Conservation (phyloP, 92 coral and sea anemone species). For the Anthopleura xanthogrammica region DNA sequence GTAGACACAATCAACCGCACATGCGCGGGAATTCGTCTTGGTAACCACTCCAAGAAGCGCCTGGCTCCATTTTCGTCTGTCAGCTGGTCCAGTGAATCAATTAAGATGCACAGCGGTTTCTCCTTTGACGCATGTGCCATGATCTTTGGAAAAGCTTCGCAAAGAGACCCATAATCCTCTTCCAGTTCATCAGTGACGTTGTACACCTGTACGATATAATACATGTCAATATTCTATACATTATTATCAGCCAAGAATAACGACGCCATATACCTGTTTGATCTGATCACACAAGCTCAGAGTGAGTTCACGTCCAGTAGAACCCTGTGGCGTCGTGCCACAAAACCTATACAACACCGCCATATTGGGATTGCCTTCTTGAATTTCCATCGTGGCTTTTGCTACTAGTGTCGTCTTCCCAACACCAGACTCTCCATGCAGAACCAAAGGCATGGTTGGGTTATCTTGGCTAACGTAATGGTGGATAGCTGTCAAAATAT, state of each 20-base stretch:
- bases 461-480: slow-evolving; percentile 27
- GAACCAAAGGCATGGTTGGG: slow-evolving; percentile 41
- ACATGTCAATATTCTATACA: not conserved
- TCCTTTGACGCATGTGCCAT: slow-evolving; percentile 47
- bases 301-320: slow-evolving; percentile 66
- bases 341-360: slow-evolving; percentile 61
- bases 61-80: slow-evolving; percentile 58
- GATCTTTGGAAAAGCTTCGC: slow-evolving; percentile 46
- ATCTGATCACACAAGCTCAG: slow-evolving; percentile 55
- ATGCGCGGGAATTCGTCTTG: slow-evolving; percentile 57
- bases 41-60: slow-evolving; percentile 45
- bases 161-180: slow-evolving; percentile 51
- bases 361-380: slow-evolving; percentile 32
- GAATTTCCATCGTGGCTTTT: slow-evolving; percentile 52
- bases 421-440: slow-evolving; percentile 60
- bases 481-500: slow-evolving; percentile 40
- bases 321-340: slow-evolving; percentile 57
- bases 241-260: not conserved
- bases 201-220: not conserved
- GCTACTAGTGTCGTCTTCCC: slow-evolving; percentile 63
- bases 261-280: slow-evolving; percentile 18
- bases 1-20: slow-evolving; percentile 57
- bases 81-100: slow-evolving; percentile 66
- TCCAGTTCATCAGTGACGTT: slow-evolving; percentile 39
- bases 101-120: slow-evolving; percentile 55